These are phyloP conservation scores for Gallinago jamesoni DNA, from an alignment of 2,113 vertebrate species.

Conservation along the genomic window DNA sequence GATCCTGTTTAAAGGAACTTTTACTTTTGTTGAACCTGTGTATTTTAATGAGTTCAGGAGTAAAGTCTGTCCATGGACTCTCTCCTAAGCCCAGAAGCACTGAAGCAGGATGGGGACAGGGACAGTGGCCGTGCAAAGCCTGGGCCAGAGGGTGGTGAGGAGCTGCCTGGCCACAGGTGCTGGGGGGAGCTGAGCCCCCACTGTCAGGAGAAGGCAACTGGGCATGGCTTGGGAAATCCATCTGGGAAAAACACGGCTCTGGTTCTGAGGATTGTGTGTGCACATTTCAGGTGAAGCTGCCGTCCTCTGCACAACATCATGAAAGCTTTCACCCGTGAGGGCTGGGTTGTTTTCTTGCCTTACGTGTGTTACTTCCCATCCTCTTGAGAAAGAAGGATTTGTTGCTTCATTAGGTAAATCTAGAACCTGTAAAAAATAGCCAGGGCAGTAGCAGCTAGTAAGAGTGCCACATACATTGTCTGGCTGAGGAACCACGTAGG, in stretches of 20 bases:
- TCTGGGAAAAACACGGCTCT: not conserved
- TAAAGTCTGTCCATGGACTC: not conserved
- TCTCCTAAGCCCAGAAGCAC: too few species aligned
- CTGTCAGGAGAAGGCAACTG: not conserved
- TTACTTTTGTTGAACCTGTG: accelerated
- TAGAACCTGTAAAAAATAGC: not conserved
- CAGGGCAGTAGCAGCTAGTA: not conserved
- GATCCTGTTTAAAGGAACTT: not conserved
- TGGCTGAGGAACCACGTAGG: not conserved
- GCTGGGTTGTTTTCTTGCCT: not conserved
- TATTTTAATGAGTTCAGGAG: not conserved
- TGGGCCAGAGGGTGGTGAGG: accelerated
- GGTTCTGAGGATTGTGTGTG: not conserved
- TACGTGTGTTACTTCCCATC: not conserved
- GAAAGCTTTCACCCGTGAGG: not conserved
- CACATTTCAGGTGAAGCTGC: not conserved
- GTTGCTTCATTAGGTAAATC: not conserved
- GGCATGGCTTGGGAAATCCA: not conserved
- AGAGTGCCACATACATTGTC: not conserved
- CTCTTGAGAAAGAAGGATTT: not conserved
- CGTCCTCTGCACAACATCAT: accelerated
- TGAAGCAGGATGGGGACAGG: accelerated
- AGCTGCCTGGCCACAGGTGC: accelerated
- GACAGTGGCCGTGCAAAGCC: accelerated
- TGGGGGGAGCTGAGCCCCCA: accelerated